phyloP scores from a whole-genome alignment of 2,113 vertebrate genomes.

The Zosterops borbonicus region DNA sequence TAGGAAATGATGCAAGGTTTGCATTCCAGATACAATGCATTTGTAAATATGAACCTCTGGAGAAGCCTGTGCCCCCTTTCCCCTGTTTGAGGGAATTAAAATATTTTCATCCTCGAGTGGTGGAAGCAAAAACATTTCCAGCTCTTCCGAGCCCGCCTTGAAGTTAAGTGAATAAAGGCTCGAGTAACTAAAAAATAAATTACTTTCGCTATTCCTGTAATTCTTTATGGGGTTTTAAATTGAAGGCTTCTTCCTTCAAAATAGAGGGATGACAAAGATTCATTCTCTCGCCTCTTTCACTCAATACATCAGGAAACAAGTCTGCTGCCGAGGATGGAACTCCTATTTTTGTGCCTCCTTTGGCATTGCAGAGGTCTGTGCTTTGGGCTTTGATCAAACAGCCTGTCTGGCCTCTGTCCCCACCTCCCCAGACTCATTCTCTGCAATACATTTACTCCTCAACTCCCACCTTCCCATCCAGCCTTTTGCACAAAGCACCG shows the following conservation, averaged over 20 bases:
- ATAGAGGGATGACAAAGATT: slow-evolving; percentile 50
- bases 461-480: background rate
- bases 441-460: background rate
- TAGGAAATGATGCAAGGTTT: slow-evolving; percentile 10
- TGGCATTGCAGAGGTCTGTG: background rate
- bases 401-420: slow-evolving; percentile 13
- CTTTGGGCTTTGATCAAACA: slow-evolving; percentile 15
- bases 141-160: background rate
- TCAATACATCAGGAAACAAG: slow-evolving; percentile 22
- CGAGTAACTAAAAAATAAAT: slow-evolving; percentile 19
- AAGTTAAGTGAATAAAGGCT: slow-evolving; percentile 31
- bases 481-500: background rate
- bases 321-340: slow-evolving; percentile 14
- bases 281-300: slow-evolving; percentile 26
- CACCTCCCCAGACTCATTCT: background rate
- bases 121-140: background rate
- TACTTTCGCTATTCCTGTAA: slow-evolving; percentile 2
- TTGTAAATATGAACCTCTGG: background rate
- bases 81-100: background rate
- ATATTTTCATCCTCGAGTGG: background rate
- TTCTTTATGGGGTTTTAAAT: slow-evolving; percentile 51
- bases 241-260: slow-evolving; percentile 30
- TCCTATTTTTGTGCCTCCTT: slow-evolving; percentile 29
- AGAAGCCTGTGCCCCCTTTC: background rate
- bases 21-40: background rate